Evolutionary conservation across 92 coral and sea anemone species (phyloP).

Genomic region (Plumapathes pennacea): DNA sequence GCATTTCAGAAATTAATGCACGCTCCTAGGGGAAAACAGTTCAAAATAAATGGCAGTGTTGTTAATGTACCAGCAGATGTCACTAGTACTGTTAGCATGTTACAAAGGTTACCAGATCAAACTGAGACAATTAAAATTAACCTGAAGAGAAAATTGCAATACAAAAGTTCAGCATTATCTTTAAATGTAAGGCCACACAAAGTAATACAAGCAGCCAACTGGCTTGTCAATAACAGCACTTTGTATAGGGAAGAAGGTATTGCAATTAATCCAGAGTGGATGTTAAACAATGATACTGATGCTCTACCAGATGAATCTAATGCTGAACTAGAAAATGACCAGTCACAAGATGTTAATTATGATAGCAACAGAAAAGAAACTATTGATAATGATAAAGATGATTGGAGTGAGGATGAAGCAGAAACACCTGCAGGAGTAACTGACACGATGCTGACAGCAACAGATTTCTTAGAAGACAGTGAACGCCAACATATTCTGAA

Average conservation of each 20-base stretch:
- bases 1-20: constrained; percentile 59
- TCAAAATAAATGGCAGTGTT: constrained; percentile 40
- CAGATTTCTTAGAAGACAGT: constrained; percentile 15
- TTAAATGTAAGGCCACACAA: constrained; percentile 43
- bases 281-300: not conserved
- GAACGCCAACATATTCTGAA: constrained; percentile 18
- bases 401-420: constrained; percentile 10
- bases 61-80: constrained; percentile 42
- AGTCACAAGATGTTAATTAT: not conserved
- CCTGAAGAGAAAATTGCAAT: constrained; percentile 30
- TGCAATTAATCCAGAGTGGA: constrained; percentile 33
- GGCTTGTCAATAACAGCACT: constrained; percentile 33
- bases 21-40: constrained; percentile 60
- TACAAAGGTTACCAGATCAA: constrained; percentile 23
- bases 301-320: not conserved
- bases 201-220: constrained; percentile 26
- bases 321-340: not conserved
- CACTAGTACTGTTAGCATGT: constrained; percentile 23
- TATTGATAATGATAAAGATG: not conserved
- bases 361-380: too few species aligned
- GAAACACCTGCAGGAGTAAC: constrained; percentile 6
- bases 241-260: constrained; percentile 35
- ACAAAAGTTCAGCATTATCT: constrained; percentile 40
- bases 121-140: constrained; percentile 47
- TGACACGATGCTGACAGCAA: constrained; percentile 12